Percentiles rank a stretch among this genome's conserved stretches.
Conservation (phyloP, 2,888 invertebrate species). For the Pandemis corylana region DNA sequence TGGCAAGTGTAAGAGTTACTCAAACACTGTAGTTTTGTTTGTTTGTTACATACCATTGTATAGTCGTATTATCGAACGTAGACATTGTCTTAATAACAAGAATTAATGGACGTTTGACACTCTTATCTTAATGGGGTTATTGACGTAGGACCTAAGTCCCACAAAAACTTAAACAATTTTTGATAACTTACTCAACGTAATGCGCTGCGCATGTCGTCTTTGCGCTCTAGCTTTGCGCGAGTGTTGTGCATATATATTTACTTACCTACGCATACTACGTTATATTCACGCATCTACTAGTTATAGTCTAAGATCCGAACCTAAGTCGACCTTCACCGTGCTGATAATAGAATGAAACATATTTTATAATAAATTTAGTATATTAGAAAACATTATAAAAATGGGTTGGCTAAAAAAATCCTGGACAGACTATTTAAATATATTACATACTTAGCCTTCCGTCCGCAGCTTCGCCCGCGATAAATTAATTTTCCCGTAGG, state of each 20-base stretch:
- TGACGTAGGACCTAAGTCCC: slow-evolving; percentile 55
- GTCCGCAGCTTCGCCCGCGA: too few species aligned
- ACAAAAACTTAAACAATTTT: slow-evolving; percentile 17
- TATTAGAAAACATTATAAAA: too few species aligned
- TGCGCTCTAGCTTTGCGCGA: neutral
- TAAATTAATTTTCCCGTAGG: too few species aligned
- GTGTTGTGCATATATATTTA: neutral
- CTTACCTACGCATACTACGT: neutral
- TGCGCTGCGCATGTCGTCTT: slow-evolving; percentile 3
- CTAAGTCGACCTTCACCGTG: too few species aligned
- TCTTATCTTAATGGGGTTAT: slow-evolving; percentile 70
- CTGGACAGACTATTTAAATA: too few species aligned
- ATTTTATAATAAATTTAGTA: too few species aligned
- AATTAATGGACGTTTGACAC: slow-evolving; percentile 64
- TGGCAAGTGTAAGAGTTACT: slow-evolving; percentile 16
- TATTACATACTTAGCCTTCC: too few species aligned
- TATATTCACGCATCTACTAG: too few species aligned
- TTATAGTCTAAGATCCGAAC: too few species aligned
- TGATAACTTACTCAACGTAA: slow-evolving; percentile 9
- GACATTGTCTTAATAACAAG: slow-evolving; percentile 38
- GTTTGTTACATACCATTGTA: slow-evolving; percentile 25
- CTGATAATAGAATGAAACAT: too few species aligned
- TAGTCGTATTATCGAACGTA: slow-evolving; percentile 26
- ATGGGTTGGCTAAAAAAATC: too few species aligned
- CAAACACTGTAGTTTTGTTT: slow-evolving; percentile 17